Evolutionary conservation across 1,140 invertebrate species (phyloP), one percentile per base, ranked within the genome.

Genomic region (Heliconius himera): DNA sequence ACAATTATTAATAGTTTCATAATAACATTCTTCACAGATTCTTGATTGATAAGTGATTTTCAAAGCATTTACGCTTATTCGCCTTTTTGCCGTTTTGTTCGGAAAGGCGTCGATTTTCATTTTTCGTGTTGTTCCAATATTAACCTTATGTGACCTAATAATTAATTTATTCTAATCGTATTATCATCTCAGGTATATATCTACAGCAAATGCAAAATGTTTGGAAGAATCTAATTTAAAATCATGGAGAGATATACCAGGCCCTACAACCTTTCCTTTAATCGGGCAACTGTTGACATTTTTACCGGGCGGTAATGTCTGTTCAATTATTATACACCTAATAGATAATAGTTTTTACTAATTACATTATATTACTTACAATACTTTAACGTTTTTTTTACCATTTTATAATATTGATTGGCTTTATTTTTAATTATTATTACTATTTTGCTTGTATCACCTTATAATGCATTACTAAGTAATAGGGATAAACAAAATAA

Each of bases 161-260:
- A 66, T 66, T 16, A 29, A 66, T 29, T 26, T 26, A 29, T 26
- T 66, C 26, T 29, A 29, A 29, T 66, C 8, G 16, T 60, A 26
- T 26, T 3, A 8, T 3, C 22, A 26, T 16, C n/a, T 36, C 66
- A 79, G 78, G 49, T 75, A n/a, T n/a, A 29, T 72, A 46, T 75
- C 73, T 26, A 75, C 73, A 13, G 51, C 20, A 26, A 71, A 70
- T 38, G 8, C 4, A 16, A 71, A 66, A 20, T 54, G 11, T 1
- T 41, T 16, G n/a, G 60, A 80, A 29, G 81, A 81, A 22, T 33
- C n/a, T 29, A 72, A 84, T 60, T 1, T 86, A 20, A 91, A 89
- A 80, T 76, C 87, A 80, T 91, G 85, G 87, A 83, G 77, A 36
- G 88, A 90, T 13, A 89, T 91, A 60, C 90, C 90, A 3, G 90